Evolutionary conservation across 30 jellyfish, hydroid and myxozoan species (phyloP), one percentile per base, ranked within the genome.

Genomic region (Aurelia sp.): DNA sequence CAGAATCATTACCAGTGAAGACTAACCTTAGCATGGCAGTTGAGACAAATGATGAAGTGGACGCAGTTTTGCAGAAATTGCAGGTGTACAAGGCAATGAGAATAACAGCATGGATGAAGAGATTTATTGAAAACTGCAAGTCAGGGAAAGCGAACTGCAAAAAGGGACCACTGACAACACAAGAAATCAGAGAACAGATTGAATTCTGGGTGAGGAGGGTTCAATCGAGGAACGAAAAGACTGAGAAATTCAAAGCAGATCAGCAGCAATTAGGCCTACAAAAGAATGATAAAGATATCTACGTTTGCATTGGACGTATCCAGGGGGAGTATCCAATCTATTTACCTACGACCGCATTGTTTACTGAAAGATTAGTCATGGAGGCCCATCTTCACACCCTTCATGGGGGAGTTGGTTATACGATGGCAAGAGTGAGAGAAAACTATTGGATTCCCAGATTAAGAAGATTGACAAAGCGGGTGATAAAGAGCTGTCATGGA

Each of bases 371-470:
- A 33, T 51, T 81, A 53, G 48, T 81, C 11, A 57, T 20, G 50
- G n/a, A 81, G 13, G 91, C 91, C 50, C 86, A 66, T 47, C 35
- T 12, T 11, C 30, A 23, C 47, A 81, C 91, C n/a, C 50, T 18
- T 44, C 85, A 23, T 70, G 91, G 86, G 60, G 74, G 40, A 15
- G 76, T 51, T 0, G 52, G 76, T 21, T 61, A 66, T 19, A 81
- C 86, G 69, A 81, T 68, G 91, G 76, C 76, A 15, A 62, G 66
- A 35, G 64, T 68, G 50, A 53, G 86, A 23, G 70, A 61, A 40
- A 57, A 57, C n/a, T 81, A 18, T 60, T 81, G 84, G 91, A 70
- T 81, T 23, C 82, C 89, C 63, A 57, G 89, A 62, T 82, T 79
- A 13, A 16, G 81, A 33, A 67, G 47, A 44, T 48, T 62, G 17